Percentiles rank a stretch among this genome's conserved stretches.
These are phyloP conservation scores for Scatophagus argus DNA, from an alignment of 2,113 vertebrate genomes.

Conservation along the genomic window DNA sequence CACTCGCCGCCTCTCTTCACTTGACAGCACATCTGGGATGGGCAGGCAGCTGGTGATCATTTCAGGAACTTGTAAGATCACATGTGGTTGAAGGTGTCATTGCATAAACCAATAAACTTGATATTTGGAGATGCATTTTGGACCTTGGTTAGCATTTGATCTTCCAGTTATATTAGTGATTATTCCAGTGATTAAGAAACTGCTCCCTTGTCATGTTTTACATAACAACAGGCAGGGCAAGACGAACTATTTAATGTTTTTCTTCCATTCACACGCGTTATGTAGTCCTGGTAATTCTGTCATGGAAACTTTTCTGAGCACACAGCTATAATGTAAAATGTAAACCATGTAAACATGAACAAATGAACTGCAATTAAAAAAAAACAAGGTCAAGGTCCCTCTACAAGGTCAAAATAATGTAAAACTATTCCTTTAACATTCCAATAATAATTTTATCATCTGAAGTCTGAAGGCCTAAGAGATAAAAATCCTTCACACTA, in stretches of 20 bases:
- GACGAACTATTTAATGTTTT: not conserved
- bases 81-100: not conserved
- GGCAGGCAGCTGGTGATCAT: not conserved
- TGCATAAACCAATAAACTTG: not conserved
- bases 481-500: too few relatives aligned
- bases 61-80: not conserved
- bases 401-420: not conserved
- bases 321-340: not conserved
- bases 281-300: not conserved
- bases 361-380: not conserved
- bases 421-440: not conserved
- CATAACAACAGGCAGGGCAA: not conserved
- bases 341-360: not conserved
- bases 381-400: not conserved
- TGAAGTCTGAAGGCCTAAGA: too few relatives aligned
- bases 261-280: not conserved
- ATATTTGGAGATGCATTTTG: not conserved
- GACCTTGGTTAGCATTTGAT: not conserved
- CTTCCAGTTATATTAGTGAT: not conserved
- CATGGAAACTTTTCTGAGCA: not conserved
- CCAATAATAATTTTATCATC: not conserved
- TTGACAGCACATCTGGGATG: slow-evolving; percentile 25
- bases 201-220: not conserved
- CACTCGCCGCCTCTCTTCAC: slow-evolving; percentile 8
- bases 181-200: not conserved